phyloP scores from a whole-genome alignment of 2,797 vertebrate genomes.

The Melanotaenia trifasciata region DNA sequence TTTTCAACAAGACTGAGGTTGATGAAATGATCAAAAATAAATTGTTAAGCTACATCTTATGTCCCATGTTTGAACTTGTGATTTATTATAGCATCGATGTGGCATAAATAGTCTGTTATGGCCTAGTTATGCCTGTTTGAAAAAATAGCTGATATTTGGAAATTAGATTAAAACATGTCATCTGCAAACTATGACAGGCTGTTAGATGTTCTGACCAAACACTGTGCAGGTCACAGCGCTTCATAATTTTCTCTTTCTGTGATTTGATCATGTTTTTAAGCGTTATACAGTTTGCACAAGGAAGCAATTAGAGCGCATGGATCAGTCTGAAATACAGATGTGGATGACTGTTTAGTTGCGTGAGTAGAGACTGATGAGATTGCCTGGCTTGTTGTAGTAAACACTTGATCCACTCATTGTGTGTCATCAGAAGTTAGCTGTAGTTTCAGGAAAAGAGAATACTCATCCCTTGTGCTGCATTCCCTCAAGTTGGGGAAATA shows the following conservation, averaged over 20 bases:
- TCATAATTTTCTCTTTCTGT: conserved; percentile 14
- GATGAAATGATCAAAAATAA: background rate
- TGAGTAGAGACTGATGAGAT: conserved; percentile 47
- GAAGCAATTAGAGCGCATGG: conserved; percentile 64
- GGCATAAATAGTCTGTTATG: background rate
- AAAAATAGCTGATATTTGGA: background rate
- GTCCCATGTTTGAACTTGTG: conserved; percentile 1
- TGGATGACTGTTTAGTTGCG: conserved; percentile 58
- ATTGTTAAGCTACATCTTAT: background rate
- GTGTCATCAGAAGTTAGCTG: conserved; percentile 57
- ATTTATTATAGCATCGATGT: background rate
- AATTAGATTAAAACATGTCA: conserved; percentile 23
- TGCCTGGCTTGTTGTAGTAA: conserved; percentile 56
- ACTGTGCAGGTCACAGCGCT: conserved; percentile 6
- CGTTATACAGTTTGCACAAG: conserved; percentile 31
- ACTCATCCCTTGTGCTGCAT: conserved; percentile 55
- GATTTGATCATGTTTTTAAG: conserved; percentile 20
- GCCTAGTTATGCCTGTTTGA: conserved; percentile 20
- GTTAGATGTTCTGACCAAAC: conserved; percentile 10
- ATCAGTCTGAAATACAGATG: conserved; percentile 61
- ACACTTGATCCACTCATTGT: conserved; percentile 60
- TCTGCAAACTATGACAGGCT: conserved; percentile 13
- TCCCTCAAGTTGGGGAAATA: conserved; percentile 36
- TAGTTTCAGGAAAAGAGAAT: conserved; percentile 57
- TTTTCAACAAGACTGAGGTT: background rate